Conservation (phyloP, 2,888 invertebrate genomes). For the Cepaea hortensis region DNA sequence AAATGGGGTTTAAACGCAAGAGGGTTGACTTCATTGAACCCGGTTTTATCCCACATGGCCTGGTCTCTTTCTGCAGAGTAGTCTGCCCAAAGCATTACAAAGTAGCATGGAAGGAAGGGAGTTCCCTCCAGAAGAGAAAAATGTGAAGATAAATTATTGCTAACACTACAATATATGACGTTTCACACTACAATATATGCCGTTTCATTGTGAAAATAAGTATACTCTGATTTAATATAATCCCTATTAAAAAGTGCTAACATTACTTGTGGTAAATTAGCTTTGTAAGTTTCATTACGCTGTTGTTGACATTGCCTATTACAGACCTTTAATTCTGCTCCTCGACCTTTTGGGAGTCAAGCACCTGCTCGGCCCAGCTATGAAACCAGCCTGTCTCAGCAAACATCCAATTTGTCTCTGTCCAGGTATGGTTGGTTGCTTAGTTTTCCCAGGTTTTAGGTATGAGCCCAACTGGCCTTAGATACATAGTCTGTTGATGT, state of each 20-base stretch:
- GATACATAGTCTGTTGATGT: background rate
- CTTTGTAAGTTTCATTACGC: too few species aligned
- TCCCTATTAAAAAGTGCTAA: too few species aligned
- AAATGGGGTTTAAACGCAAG: background rate
- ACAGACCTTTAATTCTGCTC: constrained; percentile 67
- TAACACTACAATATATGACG: too few species aligned
- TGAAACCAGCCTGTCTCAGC: constrained; percentile 59
- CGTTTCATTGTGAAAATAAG: too few species aligned
- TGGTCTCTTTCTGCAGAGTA: background rate
- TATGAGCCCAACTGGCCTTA: background rate
- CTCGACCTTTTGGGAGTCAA: constrained; percentile 65
- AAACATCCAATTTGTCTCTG: constrained; percentile 62
- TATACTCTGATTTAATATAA: too few species aligned
- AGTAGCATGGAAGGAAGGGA: background rate
- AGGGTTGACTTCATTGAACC: too few species aligned
- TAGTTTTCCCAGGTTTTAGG: background rate
- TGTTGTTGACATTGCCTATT: constrained; percentile 13
- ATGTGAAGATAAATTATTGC: too few species aligned
- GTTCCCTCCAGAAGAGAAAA: too few species aligned
- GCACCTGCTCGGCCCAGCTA: constrained; percentile 55
- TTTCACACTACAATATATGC: too few species aligned
- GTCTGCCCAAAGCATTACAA: background rate
- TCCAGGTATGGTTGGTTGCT: constrained; percentile 39
- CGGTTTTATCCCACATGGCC: too few species aligned
- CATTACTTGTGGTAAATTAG: too few species aligned